phyloP scores from a whole-genome alignment of 2,888 invertebrate genomes.

The Hyppa rectilinea region DNA sequence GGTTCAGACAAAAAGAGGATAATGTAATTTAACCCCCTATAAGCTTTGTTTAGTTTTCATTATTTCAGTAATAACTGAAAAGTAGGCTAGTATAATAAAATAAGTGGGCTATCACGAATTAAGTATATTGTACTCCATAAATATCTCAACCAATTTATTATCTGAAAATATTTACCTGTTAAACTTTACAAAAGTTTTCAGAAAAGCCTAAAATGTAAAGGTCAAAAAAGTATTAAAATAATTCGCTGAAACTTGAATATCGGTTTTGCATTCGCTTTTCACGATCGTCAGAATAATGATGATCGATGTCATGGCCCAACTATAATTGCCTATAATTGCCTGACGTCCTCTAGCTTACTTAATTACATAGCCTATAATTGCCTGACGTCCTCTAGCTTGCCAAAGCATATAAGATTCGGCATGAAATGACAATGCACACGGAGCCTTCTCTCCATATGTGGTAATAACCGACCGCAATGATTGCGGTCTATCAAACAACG shows the following conservation, averaged over 20 bases:
- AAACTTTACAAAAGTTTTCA: background rate
- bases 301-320: background rate
- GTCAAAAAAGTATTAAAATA: background rate
- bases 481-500: constrained; percentile 38
- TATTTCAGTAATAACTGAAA: background rate
- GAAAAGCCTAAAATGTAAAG: background rate
- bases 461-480: constrained; percentile 39
- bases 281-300: too few relatives aligned
- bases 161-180: constrained; percentile 1
- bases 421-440: constrained; percentile 30
- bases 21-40: background rate
- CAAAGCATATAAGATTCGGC: constrained; percentile 22
- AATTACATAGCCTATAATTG: background rate
- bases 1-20: too few relatives aligned
- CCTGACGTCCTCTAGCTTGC: background rate
- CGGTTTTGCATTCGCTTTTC: background rate
- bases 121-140: too few relatives aligned
- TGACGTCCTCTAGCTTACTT: constrained; percentile 4
- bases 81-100: background rate
- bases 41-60: background rate
- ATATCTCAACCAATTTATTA: background rate
- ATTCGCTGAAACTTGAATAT: background rate
- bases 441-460: constrained; percentile 6
- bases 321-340: background rate
- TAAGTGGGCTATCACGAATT: too few relatives aligned